These are phyloP conservation scores for Cheilosia soror DNA, from an alignment of 2,888 invertebrate genomes.

Conservation along the genomic window DNA sequence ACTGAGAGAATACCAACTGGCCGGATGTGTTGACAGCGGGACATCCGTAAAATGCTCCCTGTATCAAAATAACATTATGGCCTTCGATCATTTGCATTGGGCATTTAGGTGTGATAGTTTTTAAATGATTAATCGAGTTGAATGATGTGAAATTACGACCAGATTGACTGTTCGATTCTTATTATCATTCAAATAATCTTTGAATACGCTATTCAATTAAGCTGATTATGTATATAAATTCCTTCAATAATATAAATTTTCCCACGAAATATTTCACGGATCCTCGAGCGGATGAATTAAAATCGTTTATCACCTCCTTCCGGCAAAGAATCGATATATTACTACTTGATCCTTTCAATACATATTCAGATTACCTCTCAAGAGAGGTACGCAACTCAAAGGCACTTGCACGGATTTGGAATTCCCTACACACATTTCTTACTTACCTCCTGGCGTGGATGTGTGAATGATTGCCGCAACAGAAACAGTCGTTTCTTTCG, in stretches of 20 bases:
- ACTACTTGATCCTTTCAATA: conserved; percentile 8
- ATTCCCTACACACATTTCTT: background rate
- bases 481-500: conserved; percentile 34
- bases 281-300: conserved; percentile 32
- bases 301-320: conserved; percentile 41
- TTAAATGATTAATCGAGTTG: conserved; percentile 3
- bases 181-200: background rate
- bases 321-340: conserved; percentile 20
- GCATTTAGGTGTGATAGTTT: conserved; percentile 4
- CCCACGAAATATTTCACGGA: conserved; percentile 14
- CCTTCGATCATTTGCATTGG: conserved; percentile 26
- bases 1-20: conserved; percentile 38
- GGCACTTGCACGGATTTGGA: conserved; percentile 11
- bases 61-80: conserved; percentile 1
- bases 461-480: conserved; percentile 28
- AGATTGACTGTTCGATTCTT: conserved; percentile 5
- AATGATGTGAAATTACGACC: background rate
- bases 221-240: conserved; percentile 14
- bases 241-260: conserved; percentile 3
- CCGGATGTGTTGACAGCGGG: conserved; percentile 60
- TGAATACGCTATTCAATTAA: conserved; percentile 32
- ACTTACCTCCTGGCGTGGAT: background rate
- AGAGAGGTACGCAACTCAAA: conserved; percentile 11
- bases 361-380: conserved; percentile 1
- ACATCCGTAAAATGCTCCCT: conserved; percentile 36